A percentile compares a stretch with the other conserved stretches of the same genome.
Conservation (phyloP, 2,113 vertebrate species). For the Acinonyx jubatus region DNA sequence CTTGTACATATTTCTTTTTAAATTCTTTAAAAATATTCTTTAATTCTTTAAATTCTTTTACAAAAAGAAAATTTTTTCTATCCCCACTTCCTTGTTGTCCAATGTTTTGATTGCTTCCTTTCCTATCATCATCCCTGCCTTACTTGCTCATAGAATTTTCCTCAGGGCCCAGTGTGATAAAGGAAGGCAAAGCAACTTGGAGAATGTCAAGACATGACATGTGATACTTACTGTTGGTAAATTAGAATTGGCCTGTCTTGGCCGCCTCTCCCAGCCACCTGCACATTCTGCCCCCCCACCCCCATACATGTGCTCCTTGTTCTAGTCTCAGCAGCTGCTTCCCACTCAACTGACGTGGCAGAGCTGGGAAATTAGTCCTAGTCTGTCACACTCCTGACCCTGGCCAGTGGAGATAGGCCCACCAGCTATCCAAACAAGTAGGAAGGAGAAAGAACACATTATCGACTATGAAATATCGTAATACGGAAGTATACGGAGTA, state of each 20-base stretch:
- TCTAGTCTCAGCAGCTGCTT: conserved; percentile 40
- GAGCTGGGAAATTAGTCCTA: background rate
- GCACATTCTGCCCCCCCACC: background rate
- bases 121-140: conserved; percentile 22
- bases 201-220: conserved; percentile 28
- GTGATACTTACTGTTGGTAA: conserved; percentile 29
- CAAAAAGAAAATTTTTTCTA: conserved; percentile 23
- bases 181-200: conserved; percentile 5
- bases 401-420: background rate
- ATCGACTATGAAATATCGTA: background rate
- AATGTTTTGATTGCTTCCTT: conserved; percentile 14
- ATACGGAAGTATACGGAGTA: background rate
- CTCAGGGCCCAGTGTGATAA: background rate
- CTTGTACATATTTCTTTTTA: conserved; percentile 10
- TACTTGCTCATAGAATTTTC: conserved; percentile 36
- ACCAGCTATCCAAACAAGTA: conserved; percentile 32
- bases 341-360: conserved; percentile 35
- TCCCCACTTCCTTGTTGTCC: background rate
- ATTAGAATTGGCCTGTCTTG: conserved; percentile 12
- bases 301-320: background rate
- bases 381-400: conserved; percentile 23
- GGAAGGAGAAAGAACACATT: background rate
- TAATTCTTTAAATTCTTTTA: too few species aligned
- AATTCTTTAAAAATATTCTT: background rate
- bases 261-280: conserved; percentile 15